Evolutionary conservation across 2,113 vertebrate species (phyloP).

Genomic region (Dolichallabes microphthalmus): DNA sequence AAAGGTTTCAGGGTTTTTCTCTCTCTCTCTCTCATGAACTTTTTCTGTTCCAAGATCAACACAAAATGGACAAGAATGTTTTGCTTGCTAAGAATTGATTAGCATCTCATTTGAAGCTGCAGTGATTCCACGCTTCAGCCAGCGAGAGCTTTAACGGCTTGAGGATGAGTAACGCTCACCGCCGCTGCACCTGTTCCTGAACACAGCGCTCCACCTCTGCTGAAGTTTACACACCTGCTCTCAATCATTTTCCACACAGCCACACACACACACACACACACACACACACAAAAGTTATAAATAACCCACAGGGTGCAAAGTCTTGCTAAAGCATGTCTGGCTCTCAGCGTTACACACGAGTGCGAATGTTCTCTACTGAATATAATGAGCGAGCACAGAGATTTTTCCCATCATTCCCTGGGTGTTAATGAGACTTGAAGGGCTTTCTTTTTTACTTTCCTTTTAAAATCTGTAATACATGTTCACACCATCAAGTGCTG

Average conservation of each 20-base stretch:
- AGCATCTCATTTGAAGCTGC: conserved; percentile 5
- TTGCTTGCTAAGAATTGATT: background rate
- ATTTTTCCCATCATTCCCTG: conserved; percentile 4
- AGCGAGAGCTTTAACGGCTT: background rate
- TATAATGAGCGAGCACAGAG: too few relatives aligned
- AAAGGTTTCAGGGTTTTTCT: too few relatives aligned
- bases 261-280: too few relatives aligned
- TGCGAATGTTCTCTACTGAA: background rate
- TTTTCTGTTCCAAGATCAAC: too few relatives aligned
- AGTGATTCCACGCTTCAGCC: conserved; percentile 1
- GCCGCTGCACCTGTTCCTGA: conserved; percentile 11
- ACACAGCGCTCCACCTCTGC: conserved; percentile 12
- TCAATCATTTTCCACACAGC: background rate
- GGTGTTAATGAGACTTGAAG: conserved; percentile 1
- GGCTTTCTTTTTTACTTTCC: background rate
- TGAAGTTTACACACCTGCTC: conserved; percentile 15
- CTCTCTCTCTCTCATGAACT: too few relatives aligned
- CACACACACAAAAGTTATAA: conserved; percentile 1
- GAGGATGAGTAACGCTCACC: background rate
- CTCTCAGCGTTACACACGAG: background rate
- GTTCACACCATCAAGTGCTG: background rate
- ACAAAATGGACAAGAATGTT: background rate
- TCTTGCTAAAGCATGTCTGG: background rate
- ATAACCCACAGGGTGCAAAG: background rate
- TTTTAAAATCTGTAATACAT: background rate